Evolutionary conservation across 2,888 invertebrate genomes (phyloP).

Genomic region (Thymelicus lineola): DNA sequence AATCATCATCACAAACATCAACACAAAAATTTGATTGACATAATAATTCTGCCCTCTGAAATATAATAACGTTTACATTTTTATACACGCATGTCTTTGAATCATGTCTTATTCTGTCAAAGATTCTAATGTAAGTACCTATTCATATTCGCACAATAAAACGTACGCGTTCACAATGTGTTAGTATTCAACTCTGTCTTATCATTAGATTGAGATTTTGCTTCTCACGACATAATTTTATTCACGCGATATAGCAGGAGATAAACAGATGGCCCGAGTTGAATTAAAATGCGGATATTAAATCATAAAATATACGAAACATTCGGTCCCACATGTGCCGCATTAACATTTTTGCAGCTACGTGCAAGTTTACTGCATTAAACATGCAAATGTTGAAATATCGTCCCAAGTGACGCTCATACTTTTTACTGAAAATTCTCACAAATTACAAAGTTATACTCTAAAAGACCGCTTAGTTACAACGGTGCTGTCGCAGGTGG

Average conservation of each 20-base stretch:
- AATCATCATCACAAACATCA: no score
- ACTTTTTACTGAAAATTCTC: background rate
- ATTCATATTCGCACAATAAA: background rate
- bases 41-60: no score
- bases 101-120: background rate
- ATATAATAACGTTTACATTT: no score
- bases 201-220: slow-evolving; percentile 17
- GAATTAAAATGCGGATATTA: slow-evolving; percentile 10
- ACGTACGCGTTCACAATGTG: background rate
- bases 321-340: background rate
- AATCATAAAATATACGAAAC: slow-evolving; percentile 11
- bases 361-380: background rate
- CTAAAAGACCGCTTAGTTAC: no score
- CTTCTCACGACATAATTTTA: slow-evolving; percentile 5
- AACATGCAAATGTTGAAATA: slow-evolving; percentile 6
- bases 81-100: no score
- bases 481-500: no score
- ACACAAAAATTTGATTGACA: no score
- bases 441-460: slow-evolving; percentile 21
- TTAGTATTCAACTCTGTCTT: slow-evolving; percentile 6
- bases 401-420: background rate
- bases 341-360: slow-evolving; percentile 9
- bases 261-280: slow-evolving; percentile 7
- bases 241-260: slow-evolving; percentile 6
- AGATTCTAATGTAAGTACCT: background rate